Conservation (phyloP, 2,113 vertebrate species). For the Aldabrachelys gigantea region DNA sequence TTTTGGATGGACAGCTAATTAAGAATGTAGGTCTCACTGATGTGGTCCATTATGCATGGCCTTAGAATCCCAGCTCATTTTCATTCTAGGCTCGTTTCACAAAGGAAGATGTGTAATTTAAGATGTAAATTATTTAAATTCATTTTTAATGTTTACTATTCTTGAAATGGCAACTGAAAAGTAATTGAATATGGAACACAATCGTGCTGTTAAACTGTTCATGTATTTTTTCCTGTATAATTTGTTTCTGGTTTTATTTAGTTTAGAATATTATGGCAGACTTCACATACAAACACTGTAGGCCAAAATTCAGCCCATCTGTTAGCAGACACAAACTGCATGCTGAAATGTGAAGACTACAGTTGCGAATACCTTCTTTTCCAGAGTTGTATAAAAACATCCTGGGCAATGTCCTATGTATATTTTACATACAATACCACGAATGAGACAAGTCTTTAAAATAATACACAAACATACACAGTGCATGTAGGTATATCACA, state of each 20-base stretch:
- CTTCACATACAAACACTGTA: constrained; percentile 56
- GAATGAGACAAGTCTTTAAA: not conserved
- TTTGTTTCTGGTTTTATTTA: constrained; percentile 64
- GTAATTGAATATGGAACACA: not conserved
- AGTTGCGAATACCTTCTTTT: not conserved
- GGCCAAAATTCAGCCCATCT: not conserved
- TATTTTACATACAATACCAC: not conserved
- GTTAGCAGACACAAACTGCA: constrained; percentile 11
- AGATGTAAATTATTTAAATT: constrained; percentile 53
- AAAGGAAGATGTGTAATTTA: constrained; percentile 44
- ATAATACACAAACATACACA: not conserved
- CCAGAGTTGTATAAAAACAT: not conserved
- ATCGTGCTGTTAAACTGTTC: constrained; percentile 8
- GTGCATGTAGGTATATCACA: not conserved
- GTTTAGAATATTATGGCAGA: constrained; percentile 70
- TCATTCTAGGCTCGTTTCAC: not conserved
- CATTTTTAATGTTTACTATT: constrained; percentile 64
- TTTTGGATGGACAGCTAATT: not conserved
- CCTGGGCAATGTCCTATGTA: not conserved
- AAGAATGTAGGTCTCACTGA: fast-evolving
- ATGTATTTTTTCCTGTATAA: not conserved
- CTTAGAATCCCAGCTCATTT: constrained; percentile 2
- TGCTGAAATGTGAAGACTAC: not conserved
- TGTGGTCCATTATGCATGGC: not conserved
- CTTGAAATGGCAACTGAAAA: constrained; percentile 51